These are phyloP conservation scores for Phenacoccus solenopsis DNA, from an alignment of 1,140 invertebrate species.

Conservation along the genomic window DNA sequence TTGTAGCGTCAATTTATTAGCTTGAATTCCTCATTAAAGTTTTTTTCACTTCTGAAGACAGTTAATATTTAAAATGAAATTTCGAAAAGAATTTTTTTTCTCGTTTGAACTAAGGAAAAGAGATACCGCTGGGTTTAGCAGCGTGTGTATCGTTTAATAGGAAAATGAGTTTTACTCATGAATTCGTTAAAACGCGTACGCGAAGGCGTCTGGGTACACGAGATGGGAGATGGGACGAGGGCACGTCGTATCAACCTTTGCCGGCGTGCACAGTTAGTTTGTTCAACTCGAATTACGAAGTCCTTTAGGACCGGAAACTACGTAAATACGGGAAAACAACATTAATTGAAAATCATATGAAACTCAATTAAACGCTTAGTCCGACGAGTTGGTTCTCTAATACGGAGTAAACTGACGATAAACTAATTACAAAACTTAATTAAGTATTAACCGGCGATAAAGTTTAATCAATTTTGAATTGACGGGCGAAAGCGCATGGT, in stretches of 20 bases:
- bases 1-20: neutral
- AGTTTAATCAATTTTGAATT: slow-evolving; percentile 10
- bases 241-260: slow-evolving; percentile 2
- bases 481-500: slow-evolving; percentile 4
- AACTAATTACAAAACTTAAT: slow-evolving; percentile 18
- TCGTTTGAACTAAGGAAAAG: no score
- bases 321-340: slow-evolving; percentile 11
- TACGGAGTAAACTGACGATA: slow-evolving; percentile 14
- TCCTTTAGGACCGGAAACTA: slow-evolving; percentile 9
- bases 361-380: slow-evolving; percentile 18
- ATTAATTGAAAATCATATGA: slow-evolving; percentile 18
- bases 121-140: no score
- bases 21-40: neutral
- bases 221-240: no score
- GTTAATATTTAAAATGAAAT: no score
- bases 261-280: slow-evolving; percentile 11
- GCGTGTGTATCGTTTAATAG: neutral
- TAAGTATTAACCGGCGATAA: slow-evolving; percentile 15
- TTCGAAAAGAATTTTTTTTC: no score
- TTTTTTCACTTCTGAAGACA: neutral
- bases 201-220: no score
- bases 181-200: no score
- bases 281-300: slow-evolving; percentile 13
- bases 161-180: no score
- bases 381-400: slow-evolving; percentile 3